phyloP scores from a whole-genome alignment of 1,140 invertebrate species.

The Drosophila triauraria region DNA sequence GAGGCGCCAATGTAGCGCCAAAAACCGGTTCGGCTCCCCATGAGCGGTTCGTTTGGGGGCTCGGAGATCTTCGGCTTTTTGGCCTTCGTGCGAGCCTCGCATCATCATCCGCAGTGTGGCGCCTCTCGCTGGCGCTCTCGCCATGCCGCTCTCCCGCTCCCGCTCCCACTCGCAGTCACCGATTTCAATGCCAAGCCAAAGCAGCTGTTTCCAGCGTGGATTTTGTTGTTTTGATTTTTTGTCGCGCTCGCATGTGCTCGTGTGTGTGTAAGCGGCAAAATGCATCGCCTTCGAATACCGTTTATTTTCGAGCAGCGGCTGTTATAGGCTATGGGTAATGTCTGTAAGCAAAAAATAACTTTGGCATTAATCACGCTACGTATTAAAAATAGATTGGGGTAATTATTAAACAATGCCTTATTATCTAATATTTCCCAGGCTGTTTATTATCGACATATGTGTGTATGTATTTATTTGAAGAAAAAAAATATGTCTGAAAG shows the following conservation, averaged over 20 bases:
- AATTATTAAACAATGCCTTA: too few species aligned
- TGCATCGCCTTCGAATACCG: conserved; percentile 32
- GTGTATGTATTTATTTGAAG: too few species aligned
- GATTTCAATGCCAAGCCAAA: conserved; percentile 78
- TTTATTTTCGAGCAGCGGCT: not conserved
- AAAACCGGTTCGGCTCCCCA: conserved; percentile 53
- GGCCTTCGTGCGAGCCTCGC: conserved; percentile 27
- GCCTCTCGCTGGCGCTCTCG: conserved; percentile 1
- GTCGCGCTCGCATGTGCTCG: conserved; percentile 34
- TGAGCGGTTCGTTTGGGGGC: not conserved
- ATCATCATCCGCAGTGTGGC: conserved; percentile 49
- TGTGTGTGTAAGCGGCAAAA: conserved; percentile 18
- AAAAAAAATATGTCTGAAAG: too few species aligned
- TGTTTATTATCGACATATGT: too few species aligned
- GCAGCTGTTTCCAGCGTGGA: conserved; percentile 65
- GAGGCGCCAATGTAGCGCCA: conserved; percentile 61
- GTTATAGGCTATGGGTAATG: not conserved
- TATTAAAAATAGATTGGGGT: too few species aligned
- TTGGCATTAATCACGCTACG: not conserved
- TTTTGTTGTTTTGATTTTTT: conserved; percentile 46
- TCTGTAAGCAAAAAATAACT: not conserved
- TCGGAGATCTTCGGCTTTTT: conserved; percentile 34
- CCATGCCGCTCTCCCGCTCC: not conserved
- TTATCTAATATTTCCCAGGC: too few species aligned
- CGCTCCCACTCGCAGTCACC: conserved; percentile 4